phyloP scores from a whole-genome alignment of 2,797 vertebrate species.

The Gymnopithys bicolor region DNA sequence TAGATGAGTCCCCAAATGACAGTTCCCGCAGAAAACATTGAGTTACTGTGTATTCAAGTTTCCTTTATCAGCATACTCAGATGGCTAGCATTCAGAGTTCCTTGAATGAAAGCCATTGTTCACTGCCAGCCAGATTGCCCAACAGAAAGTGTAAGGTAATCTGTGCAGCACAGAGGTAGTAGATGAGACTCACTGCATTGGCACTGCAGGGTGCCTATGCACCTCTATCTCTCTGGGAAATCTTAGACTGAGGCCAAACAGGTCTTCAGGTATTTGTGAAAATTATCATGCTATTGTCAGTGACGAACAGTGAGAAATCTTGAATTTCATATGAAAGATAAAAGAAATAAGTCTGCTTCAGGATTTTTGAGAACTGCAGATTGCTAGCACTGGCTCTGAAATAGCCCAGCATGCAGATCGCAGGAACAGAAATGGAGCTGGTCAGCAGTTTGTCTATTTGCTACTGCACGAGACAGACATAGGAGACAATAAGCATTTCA shows the following conservation, averaged over 20 bases:
- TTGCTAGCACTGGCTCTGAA: not conserved
- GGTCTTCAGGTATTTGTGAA: not conserved
- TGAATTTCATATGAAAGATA: not conserved
- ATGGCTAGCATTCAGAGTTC: not conserved
- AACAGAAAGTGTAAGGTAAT: not conserved
- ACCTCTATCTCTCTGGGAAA: not conserved
- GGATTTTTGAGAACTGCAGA: not conserved
- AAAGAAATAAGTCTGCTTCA: not conserved
- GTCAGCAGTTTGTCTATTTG: not conserved
- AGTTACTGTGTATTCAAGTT: not conserved
- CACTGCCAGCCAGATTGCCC: not conserved
- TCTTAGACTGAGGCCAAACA: not conserved
- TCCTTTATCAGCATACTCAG: not conserved
- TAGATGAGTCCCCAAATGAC: not conserved
- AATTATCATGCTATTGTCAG: not conserved
- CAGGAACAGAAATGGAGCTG: not conserved
- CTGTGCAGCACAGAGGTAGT: not conserved
- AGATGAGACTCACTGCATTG: not conserved
- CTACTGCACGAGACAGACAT: not conserved
- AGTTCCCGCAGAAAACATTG: not conserved
- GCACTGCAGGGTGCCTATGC: not conserved
- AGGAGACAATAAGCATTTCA: not conserved
- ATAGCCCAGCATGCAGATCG: not conserved
- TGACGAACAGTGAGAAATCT: not conserved
- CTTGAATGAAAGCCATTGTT: constrained; percentile 32